Conservation (phyloP, 1,140 invertebrate genomes). For the Drosophila pectinifera region DNA sequence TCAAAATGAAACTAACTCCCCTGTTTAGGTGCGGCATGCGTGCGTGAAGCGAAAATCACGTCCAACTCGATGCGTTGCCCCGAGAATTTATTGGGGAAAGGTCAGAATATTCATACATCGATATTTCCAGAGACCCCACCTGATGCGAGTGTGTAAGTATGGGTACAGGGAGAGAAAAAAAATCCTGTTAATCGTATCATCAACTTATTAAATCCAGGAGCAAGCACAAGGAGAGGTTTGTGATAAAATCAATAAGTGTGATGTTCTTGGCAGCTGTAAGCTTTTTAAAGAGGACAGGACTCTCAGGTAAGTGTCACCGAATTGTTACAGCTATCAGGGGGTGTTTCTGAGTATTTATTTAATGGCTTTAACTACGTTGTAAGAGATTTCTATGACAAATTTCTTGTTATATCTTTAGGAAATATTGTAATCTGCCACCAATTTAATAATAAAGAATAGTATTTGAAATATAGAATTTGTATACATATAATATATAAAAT, state of each 20-base stretch:
- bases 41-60: conserved; percentile 77
- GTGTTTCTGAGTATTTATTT: background rate
- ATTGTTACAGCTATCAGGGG: too few relatives aligned
- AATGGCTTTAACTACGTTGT: background rate
- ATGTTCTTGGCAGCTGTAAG: conserved; percentile 1
- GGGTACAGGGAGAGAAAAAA: conserved; percentile 14
- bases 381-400: background rate
- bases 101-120: conserved; percentile 80
- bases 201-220: background rate
- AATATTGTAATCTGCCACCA: background rate
- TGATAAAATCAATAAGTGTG: conserved; percentile 4
- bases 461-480: too few relatives aligned
- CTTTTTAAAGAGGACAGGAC: background rate
- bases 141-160: conserved; percentile 7
- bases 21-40: conserved; percentile 60
- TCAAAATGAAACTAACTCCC: conserved; percentile 43
- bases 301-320: too few relatives aligned
- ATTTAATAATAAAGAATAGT: background rate
- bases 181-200: conserved; percentile 9
- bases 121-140: conserved; percentile 59
- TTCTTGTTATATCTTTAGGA: too few relatives aligned
- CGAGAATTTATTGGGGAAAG: conserved; percentile 74
- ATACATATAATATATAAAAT: too few relatives aligned
- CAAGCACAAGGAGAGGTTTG: background rate
- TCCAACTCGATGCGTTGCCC: conserved; percentile 70